phyloP scores from a whole-genome alignment of 2,888 invertebrate genomes.

The Siphonodentalium dalli region DNA sequence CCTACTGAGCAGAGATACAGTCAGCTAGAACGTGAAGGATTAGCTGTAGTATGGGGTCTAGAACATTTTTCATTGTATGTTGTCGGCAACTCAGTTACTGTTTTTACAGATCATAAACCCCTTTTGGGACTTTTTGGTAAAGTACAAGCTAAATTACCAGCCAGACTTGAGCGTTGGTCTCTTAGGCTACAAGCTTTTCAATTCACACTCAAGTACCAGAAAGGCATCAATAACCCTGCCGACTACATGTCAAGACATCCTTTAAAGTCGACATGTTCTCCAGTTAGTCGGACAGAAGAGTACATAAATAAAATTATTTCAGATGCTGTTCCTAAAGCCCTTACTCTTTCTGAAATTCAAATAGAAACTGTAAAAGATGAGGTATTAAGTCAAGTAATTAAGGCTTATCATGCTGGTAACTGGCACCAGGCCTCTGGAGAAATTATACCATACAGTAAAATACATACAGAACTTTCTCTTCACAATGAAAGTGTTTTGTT shows the following conservation, averaged over 20 bases:
- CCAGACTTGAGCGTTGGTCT: too few relatives aligned
- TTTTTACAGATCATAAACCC: not conserved
- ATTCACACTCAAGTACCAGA: slow-evolving; percentile 13
- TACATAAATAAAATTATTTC: slow-evolving; percentile 11
- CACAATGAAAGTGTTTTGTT: too few relatives aligned
- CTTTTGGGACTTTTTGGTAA: slow-evolving; percentile 1
- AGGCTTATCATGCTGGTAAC: too few relatives aligned
- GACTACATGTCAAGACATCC: slow-evolving; percentile 29
- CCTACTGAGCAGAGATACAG: not conserved
- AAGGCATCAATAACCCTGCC: slow-evolving; percentile 23
- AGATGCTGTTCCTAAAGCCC: slow-evolving; percentile 18
- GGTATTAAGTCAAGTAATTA: too few relatives aligned
- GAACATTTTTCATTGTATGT: slow-evolving; percentile 12
- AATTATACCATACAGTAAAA: not conserved
- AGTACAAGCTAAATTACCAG: too few relatives aligned
- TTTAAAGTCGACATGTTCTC: slow-evolving; percentile 1
- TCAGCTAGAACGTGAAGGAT: not conserved
- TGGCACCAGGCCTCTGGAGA: slow-evolving; percentile 16
- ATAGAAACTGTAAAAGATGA: slow-evolving; percentile 7
- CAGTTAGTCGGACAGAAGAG: slow-evolving; percentile 14
- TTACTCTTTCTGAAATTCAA: slow-evolving; percentile 19
- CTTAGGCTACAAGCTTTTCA: slow-evolving; percentile 23
- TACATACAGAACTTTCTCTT: slow-evolving; percentile 17
- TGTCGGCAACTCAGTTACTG: slow-evolving; percentile 3
- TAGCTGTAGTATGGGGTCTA: not conserved